Conservation (phyloP, 2,888 invertebrate species). For the Stenichneumon culpator region DNA sequence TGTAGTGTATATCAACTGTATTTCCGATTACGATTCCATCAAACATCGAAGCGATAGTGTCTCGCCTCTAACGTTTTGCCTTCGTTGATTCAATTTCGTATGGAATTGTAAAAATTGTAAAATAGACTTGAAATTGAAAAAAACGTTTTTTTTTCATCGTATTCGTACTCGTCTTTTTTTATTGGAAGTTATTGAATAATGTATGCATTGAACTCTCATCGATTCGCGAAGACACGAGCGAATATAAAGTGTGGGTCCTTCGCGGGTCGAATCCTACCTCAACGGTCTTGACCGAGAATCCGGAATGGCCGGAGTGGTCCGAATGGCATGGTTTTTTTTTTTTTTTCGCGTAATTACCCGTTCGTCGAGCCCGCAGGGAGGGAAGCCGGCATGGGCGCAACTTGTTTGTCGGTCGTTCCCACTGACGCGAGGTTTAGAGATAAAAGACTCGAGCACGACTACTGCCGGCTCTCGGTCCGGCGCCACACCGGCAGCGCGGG, state of each 20-base stretch:
- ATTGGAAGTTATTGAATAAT: neutral
- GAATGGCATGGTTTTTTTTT: slow-evolving; percentile 26
- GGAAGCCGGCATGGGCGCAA: slow-evolving; percentile 29
- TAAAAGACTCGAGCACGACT: slow-evolving; percentile 21
- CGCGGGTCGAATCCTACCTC: slow-evolving; percentile 34
- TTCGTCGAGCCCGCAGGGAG: slow-evolving; percentile 40
- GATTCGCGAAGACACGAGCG: neutral
- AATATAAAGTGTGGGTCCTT: slow-evolving; percentile 11
- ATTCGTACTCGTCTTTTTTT: neutral
- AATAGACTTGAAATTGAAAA: neutral
- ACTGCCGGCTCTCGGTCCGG: slow-evolving; percentile 15
- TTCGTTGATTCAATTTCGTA: neutral
- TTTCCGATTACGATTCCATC: too few species aligned
- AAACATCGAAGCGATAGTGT: too few species aligned
- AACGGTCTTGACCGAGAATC: slow-evolving; percentile 42
- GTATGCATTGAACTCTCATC: neutral
- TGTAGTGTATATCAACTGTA: too few species aligned
- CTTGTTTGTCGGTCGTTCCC: slow-evolving; percentile 27
- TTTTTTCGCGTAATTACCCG: slow-evolving; percentile 46
- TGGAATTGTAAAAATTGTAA: neutral
- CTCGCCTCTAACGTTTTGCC: neutral
- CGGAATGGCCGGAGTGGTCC: slow-evolving; percentile 26
- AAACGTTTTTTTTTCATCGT: neutral
- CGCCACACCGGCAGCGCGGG: neutral
- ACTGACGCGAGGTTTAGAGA: slow-evolving; percentile 25